A percentile compares a stretch with the other conserved stretches of the same genome.
Conservation (phyloP, 2,113 vertebrate genomes). For the Nibea coibor region DNA sequence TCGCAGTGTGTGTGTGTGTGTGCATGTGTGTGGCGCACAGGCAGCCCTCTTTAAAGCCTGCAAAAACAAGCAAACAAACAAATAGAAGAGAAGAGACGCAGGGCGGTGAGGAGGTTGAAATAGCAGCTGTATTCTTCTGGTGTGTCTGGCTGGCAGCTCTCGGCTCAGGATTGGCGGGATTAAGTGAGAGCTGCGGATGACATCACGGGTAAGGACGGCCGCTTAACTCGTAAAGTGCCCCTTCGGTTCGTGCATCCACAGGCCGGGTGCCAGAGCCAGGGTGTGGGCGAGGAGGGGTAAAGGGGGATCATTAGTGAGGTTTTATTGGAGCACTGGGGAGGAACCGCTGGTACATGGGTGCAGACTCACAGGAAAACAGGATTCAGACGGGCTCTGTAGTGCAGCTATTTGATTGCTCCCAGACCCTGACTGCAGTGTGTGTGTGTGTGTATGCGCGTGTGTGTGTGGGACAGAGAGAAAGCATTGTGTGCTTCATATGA, state of each 20-base stretch:
- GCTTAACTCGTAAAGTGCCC: conserved; percentile 78
- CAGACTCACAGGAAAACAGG: conserved; percentile 82
- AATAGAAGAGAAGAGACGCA: conserved; percentile 42
- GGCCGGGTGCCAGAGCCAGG: conserved; percentile 75
- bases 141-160: conserved; percentile 66
- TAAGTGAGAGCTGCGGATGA: conserved; percentile 77
- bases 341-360: conserved; percentile 78
- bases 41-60: conserved; percentile 76
- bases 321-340: conserved; percentile 82
- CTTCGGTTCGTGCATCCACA: conserved; percentile 74
- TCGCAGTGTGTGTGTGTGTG: conserved; percentile 62
- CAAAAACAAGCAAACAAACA: conserved; percentile 68
- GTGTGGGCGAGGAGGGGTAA: conserved; percentile 71
- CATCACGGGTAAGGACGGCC: conserved; percentile 75
- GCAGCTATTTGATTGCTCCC: conserved; percentile 83
- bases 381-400: conserved; percentile 72
- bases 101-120: conserved; percentile 33
- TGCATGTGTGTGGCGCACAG: conserved; percentile 22
- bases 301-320: conserved; percentile 82
- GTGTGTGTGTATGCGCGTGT: conserved; percentile 23
- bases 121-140: conserved; percentile 59
- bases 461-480: conserved; percentile 32
- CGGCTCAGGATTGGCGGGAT: conserved; percentile 62
- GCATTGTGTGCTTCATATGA: conserved; percentile 53
- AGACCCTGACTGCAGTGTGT: conserved; percentile 69